Percentiles rank a stretch among this genome's conserved stretches.
These are phyloP conservation scores for Meriones unguiculatus DNA, from an alignment of 2,113 vertebrate genomes.

Conservation along the genomic window DNA sequence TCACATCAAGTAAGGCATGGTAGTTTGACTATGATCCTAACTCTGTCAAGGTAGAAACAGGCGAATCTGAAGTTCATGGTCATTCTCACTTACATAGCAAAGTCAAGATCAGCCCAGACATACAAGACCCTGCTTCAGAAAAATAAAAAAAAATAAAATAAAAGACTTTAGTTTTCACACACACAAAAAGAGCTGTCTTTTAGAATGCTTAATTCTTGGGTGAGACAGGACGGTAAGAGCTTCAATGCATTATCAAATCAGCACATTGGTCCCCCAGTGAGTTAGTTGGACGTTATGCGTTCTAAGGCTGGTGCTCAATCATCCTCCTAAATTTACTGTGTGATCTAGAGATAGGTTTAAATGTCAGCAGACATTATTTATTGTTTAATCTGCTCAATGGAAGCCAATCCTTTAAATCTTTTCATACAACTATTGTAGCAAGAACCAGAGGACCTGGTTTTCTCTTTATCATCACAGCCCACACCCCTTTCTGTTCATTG, in stretches of 20 bases:
- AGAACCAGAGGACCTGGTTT: conserved; percentile 13
- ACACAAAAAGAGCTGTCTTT: background rate
- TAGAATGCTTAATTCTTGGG: conserved; percentile 15
- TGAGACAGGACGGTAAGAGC: conserved; percentile 18
- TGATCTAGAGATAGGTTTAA: conserved; percentile 59
- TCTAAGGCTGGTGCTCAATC: conserved; percentile 37
- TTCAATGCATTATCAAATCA: conserved; percentile 11
- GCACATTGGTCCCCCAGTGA: background rate
- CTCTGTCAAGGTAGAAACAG: background rate
- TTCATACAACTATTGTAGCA: conserved; percentile 29
- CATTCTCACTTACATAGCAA: background rate
- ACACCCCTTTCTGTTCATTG: background rate
- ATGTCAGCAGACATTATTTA: conserved; percentile 54
- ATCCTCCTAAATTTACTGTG: conserved; percentile 54
- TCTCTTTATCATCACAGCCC: background rate
- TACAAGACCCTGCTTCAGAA: background rate
- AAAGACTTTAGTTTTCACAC: background rate
- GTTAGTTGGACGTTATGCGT: conserved; percentile 1
- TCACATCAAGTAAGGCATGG: no score
- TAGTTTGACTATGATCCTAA: background rate
- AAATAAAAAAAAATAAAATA: background rate
- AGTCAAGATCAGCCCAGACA: background rate
- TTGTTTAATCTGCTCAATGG: conserved; percentile 50
- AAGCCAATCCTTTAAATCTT: conserved; percentile 53
- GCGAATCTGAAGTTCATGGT: background rate